These are phyloP conservation scores for Diachasma alloeum DNA, from an alignment of 1,140 invertebrate genomes.

Conservation along the genomic window DNA sequence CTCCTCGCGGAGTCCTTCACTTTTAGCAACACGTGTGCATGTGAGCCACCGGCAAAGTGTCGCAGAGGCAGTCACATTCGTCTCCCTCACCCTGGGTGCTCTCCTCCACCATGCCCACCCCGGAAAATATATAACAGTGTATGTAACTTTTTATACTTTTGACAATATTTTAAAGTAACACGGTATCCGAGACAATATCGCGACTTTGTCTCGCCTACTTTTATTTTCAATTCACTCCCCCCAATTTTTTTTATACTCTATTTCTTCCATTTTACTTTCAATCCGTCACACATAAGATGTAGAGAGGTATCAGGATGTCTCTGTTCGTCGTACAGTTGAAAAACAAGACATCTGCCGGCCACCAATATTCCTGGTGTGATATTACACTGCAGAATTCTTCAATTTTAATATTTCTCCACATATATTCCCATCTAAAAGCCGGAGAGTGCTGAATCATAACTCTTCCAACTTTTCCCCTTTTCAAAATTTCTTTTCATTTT, in stretches of 20 bases:
- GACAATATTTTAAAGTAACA: constrained; percentile 62
- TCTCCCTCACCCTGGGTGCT: constrained; percentile 18
- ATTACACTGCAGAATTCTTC: constrained; percentile 57
- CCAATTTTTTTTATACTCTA: constrained; percentile 27
- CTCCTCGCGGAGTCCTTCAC: constrained; percentile 48
- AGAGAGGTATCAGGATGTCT: constrained; percentile 4
- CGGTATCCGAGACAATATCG: constrained; percentile 55
- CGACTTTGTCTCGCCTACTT: constrained; percentile 38
- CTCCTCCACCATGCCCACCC: constrained; percentile 10
- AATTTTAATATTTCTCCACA: constrained; percentile 60
- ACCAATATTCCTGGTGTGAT: constrained; percentile 61
- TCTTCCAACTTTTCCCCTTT: constrained; percentile 34
- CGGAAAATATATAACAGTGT: constrained; percentile 26
- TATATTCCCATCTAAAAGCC: not conserved
- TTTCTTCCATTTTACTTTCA: not conserved
- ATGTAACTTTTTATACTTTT: constrained; percentile 54
- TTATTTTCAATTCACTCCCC: constrained; percentile 18
- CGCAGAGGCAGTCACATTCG: constrained; percentile 40
- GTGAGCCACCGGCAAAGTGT: constrained; percentile 58
- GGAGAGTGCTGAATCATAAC: not conserved
- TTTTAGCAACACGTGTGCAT: constrained; percentile 54
- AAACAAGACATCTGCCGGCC: constrained; percentile 62
- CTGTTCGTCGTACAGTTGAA: constrained; percentile 33
- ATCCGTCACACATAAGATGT: constrained; percentile 28
- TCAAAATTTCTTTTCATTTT: not conserved